Base-by-base conservation (phyloP, 2,797 vertebrate genomes). In the Borostomias antarcticus region DNA sequence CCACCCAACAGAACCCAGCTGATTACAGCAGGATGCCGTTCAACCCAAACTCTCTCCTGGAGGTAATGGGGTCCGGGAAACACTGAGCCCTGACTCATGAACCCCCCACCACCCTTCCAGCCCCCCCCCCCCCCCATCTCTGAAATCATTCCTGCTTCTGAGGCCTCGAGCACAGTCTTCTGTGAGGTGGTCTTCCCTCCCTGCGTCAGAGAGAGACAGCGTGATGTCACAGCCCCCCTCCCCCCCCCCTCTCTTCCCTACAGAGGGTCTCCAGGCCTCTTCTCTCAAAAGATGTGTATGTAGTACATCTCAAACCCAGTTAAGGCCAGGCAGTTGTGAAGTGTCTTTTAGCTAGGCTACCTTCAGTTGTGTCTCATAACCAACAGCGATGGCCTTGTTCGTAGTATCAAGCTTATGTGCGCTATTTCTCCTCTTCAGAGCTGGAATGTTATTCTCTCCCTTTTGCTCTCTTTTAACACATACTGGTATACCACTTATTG, bases 181-280 rank as follows among this genome's bases (percentile, higher is more conserved):
- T 6, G 7, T 35, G 79, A 80, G 87, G 86, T 85, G 87, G 82
- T 88, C 88, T 66, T 59, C 35, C 33, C 64, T 82, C 84, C 79
- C 76, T 84, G 83, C 74, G 51, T 84, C 84, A 82, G 2, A 43
- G 78, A 69, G 79, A 54, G 67, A 47, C 17, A 64, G 59, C 45
- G 48, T 85, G 78, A 86, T 72, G 72, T 86, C 81, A 85, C 65
- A 65, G 37, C 19, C 70, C 53, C 88, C 84, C 84, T 75, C 58
- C 68, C 68, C 66, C 67, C 50, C 7, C 13, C 35, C 47, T 33
- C 35, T 26, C n/a, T 17, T 37, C 3, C 11, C 72, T 48, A 35
- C 57, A 28, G 32, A 74, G 75, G 74, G 73, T 63, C 77, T 68
- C 70, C 4, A 63, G 60, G 61, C 66, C 77, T 32, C 10, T 61